Evolutionary conservation across 2,113 vertebrate species (phyloP), one percentile per base, ranked within the genome.

Genomic region (Oncorhynchus gorbuscha): DNA sequence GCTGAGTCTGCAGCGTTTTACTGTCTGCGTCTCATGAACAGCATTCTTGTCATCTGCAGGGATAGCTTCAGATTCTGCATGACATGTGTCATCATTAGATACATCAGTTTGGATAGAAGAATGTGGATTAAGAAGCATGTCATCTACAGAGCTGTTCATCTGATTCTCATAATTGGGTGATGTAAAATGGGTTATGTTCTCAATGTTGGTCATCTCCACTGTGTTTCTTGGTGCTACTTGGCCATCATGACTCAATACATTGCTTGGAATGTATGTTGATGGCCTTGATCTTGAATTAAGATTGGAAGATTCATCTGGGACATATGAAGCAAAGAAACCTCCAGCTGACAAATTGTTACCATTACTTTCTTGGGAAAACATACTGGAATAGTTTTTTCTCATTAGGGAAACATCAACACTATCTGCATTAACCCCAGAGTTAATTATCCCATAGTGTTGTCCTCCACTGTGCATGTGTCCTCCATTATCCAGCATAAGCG

Each of bases 1-100:
- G 79, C 91, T 93, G 49, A 89, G 74, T 84, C 96, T 95, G 84
- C 94, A 95, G 79, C 95, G 95, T 86, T 98, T 99, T 78, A 93
- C 94, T 82, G 95, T 98, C 82, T 88, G 95, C 5, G 81, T 76
- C 59, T 95, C 95, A 20, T 88, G 78, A 45, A 94, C 88, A 84
- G 92, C 55, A 58, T 58, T 62, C 75, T 92, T 92, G 72, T 91
- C 90, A 4, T 92, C 90, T 51, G 80, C 11, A 1, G 80, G 71
- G 58, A 61, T 76, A 13, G 75, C n/a, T 28, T 89, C 88, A 66
- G 85, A 84, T 16, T 95, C 90, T 1, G 77, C 71, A 20, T 65
- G 84, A 26, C 91, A 89, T 70, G 91, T 85, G 12, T 89, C 87
- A 0, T 92, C 83, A 0, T 75, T 90, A 48, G 92, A 75, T 74